Conservation (phyloP, 2,888 invertebrate genomes). For the Lasioglossum villosulum region DNA sequence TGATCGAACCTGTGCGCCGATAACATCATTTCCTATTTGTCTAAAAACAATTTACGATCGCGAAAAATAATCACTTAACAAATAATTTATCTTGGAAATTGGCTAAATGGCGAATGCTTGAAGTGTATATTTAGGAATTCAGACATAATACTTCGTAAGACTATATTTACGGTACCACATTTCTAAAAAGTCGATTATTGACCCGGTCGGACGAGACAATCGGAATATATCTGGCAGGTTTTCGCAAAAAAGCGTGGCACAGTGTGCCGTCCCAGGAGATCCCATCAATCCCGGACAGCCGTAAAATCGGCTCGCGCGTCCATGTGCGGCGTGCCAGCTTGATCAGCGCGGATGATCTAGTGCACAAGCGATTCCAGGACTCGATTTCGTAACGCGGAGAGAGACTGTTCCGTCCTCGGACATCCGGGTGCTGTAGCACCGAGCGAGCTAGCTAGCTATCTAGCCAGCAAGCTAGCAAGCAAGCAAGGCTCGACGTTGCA, state of each 20-base stretch:
- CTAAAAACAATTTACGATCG: no score
- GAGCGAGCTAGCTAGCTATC: conserved; percentile 25
- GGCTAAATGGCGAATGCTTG: no score
- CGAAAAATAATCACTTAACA: no score
- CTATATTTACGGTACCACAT: no score
- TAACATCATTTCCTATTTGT: no score
- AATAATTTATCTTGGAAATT: no score
- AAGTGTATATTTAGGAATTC: no score
- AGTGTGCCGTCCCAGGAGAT: not conserved
- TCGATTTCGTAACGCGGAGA: conserved; percentile 57
- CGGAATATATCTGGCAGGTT: not conserved
- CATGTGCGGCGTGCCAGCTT: conserved; percentile 5
- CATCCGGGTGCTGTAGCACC: conserved; percentile 75
- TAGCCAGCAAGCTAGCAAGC: not conserved
- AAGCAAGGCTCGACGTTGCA: conserved; percentile 23
- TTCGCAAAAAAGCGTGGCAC: not conserved
- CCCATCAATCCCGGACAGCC: conserved; percentile 6
- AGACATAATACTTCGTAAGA: no score
- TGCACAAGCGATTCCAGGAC: conserved; percentile 47
- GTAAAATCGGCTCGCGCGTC: not conserved
- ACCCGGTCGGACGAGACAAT: not conserved
- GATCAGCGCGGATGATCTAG: conserved; percentile 53
- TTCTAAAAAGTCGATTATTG: no score
- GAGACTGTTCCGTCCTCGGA: conserved; percentile 71
- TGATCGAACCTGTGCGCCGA: no score